Conservation (phyloP, 2,888 invertebrate genomes). For the Xylota sylvarum region DNA sequence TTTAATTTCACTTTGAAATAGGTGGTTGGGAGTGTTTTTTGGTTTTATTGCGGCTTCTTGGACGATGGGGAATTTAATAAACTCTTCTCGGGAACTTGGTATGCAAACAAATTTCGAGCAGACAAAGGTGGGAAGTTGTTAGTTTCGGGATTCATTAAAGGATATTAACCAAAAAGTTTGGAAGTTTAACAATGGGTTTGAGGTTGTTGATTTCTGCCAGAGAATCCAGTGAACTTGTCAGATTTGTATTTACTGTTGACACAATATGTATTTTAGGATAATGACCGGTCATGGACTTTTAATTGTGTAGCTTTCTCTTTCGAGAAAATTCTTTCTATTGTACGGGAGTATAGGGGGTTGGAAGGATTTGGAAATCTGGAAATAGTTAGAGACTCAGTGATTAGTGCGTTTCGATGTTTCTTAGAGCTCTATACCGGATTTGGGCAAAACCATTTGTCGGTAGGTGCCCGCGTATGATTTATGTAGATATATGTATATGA, state of each 20-base stretch:
- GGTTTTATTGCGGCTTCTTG: background rate
- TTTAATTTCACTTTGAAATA: constrained; percentile 6
- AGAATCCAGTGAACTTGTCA: background rate
- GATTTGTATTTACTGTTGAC: background rate
- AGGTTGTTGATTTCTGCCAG: background rate
- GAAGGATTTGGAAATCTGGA: too few species aligned
- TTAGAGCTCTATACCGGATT: too few species aligned
- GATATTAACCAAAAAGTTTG: constrained; percentile 28
- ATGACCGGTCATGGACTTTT: background rate
- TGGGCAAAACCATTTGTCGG: too few species aligned
- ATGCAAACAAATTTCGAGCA: constrained; percentile 34
- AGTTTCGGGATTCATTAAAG: constrained; percentile 24
- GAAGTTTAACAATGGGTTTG: background rate
- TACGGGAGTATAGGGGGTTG: too few species aligned
- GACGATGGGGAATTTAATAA: constrained; percentile 31
- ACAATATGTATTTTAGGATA: background rate
- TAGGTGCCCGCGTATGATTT: too few species aligned
- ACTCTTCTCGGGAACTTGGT: constrained; percentile 19
- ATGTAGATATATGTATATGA: too few species aligned
- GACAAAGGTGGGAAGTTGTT: background rate
- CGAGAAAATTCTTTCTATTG: too few species aligned
- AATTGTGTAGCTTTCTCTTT: too few species aligned
- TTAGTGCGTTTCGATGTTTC: too few species aligned
- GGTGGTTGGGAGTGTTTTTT: background rate
- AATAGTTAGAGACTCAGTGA: too few species aligned